Base-by-base conservation (phyloP, 64 coral and sea anemone genomes). In the Platygyra sinensis region DNA sequence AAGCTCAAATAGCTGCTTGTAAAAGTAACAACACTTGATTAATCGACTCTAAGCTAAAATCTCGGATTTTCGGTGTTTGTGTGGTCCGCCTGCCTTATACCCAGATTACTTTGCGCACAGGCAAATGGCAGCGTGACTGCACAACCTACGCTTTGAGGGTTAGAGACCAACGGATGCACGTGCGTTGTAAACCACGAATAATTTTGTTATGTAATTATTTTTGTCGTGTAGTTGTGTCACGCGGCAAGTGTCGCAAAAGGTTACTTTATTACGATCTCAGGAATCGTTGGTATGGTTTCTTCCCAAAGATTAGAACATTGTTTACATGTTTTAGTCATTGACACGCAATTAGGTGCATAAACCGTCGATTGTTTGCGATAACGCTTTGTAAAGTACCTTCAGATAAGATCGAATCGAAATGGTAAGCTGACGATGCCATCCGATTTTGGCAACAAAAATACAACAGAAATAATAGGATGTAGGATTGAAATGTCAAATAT, bases 211-310 rank as follows among this genome's bases (percentile, higher is more conserved):
- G 42, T 46, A 46, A 46, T 5, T 57, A 46, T 5, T 57, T 57
- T 57, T 57, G 54, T 57, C 15, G 54, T 12, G 15, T 14, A 0
- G 54, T 57, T 16, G 42, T 57, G 15, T 57, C 54, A 16, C 54
- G 10, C 25, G 1, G 5, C 10, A 69, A 52, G 49, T 9, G 51
- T 57, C 16, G n/a, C n/a, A 79, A 13, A 55, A 57, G 38, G 24
- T 52, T 59, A 39, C 33, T 77, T 22, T 42, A 22, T 24, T 76
- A 49, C 20, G 36, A 18, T 19, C 52, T 19, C 7, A 80, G 29
- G 60, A 83, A 83, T 83, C 29, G 61, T 39, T n/a, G 80, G 59
- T 65, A 83, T 83, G 80, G 15, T 18, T n/a, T 10, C 75, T 4
- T 29, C 49, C 49, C 50, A 80, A 62, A 62, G 55, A 31, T 60